These are phyloP conservation scores for Coccyzus lansbergi DNA, from an alignment of 2,797 vertebrate species.

Conservation along the genomic window DNA sequence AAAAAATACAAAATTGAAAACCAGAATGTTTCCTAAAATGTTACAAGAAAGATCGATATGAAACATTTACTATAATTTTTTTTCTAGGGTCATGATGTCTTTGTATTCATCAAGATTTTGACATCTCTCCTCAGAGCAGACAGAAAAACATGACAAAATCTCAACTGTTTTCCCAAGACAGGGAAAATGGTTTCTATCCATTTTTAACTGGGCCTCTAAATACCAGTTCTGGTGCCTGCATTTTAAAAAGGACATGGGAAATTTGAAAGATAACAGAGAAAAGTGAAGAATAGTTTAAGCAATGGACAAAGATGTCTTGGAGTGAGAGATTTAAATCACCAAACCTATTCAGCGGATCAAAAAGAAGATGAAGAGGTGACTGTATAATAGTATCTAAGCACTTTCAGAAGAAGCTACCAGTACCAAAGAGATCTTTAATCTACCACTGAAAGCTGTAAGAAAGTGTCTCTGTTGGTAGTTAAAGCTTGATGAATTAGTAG, in stretches of 20 bases:
- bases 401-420: background rate
- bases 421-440: slow-evolving; percentile 18
- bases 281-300: background rate
- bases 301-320: background rate
- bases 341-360: background rate
- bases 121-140: background rate
- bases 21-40: background rate
- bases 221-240: background rate
- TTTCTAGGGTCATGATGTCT: background rate
- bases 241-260: background rate
- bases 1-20: background rate
- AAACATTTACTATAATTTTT: background rate
- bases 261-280: background rate
- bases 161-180: background rate
- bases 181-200: background rate
- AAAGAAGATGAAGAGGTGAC: background rate
- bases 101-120: background rate
- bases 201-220: background rate
- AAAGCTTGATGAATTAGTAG: background rate
- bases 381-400: background rate
- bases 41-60: background rate
- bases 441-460: background rate
- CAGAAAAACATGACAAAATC: background rate
- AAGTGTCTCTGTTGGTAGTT: background rate
- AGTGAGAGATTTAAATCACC: background rate